These are phyloP conservation scores for Chrysolina americana DNA, from an alignment of 2,888 invertebrate genomes.

Conservation along the genomic window DNA sequence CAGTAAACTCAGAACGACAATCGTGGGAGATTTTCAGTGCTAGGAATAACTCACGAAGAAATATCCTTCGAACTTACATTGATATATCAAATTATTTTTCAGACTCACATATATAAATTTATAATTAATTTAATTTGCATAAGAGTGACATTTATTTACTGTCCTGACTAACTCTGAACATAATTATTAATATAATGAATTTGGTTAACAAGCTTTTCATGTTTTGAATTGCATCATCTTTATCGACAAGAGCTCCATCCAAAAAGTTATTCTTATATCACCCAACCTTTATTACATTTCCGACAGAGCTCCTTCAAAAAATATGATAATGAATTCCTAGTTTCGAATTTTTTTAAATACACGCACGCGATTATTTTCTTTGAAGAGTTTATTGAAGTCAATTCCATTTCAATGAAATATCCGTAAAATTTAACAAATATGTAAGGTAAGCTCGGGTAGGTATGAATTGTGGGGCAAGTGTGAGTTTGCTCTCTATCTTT, in stretches of 20 bases:
- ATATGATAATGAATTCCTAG: not conserved
- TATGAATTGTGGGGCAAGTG: too few species aligned
- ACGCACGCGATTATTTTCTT: too few species aligned
- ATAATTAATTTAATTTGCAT: not conserved
- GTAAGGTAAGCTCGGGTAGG: too few species aligned
- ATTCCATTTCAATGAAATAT: too few species aligned
- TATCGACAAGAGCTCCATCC: not conserved
- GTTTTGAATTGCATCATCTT: not conserved
- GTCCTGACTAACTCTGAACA: not conserved
- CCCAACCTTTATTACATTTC: not conserved
- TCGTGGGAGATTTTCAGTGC: not conserved
- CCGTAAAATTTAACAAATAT: too few species aligned
- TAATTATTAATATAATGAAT: not conserved
- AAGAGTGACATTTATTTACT: constrained; percentile 2
- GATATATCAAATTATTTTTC: not conserved
- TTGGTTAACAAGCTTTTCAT: not conserved
- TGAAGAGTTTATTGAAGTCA: too few species aligned
- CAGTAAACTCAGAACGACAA: too few species aligned
- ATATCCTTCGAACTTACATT: not conserved
- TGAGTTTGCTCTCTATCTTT: too few species aligned
- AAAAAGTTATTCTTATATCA: not conserved
- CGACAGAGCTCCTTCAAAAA: not conserved
- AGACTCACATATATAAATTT: not conserved
- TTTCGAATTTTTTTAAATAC: too few species aligned
- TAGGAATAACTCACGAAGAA: not conserved